These are phyloP conservation scores for Pogonocichla stellata DNA, from an alignment of 2,113 vertebrate genomes.

Conservation along the genomic window DNA sequence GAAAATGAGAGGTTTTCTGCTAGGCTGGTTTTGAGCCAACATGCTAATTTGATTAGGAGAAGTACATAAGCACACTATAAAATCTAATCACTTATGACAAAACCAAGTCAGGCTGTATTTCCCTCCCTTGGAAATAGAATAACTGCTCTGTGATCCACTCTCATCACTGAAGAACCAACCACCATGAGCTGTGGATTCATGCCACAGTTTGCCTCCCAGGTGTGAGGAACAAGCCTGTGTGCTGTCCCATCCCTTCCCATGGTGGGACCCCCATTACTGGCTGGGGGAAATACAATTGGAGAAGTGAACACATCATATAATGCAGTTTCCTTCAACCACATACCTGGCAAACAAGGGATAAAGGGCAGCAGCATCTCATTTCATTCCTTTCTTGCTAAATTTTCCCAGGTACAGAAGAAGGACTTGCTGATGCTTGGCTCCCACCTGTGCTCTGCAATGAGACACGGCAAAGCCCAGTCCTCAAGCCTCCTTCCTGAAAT, in stretches of 20 bases:
- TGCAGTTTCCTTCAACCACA: neutral
- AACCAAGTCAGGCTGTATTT: neutral
- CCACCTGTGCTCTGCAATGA: neutral
- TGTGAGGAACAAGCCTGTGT: neutral
- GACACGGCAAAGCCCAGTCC: neutral
- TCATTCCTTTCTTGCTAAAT: neutral
- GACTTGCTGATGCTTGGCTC: neutral
- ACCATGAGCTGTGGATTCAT: fast-evolving
- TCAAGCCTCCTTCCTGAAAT: neutral
- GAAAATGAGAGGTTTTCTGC: slow-evolving; percentile 34
- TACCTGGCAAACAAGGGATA: neutral
- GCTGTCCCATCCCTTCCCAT: neutral
- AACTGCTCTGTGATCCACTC: neutral
- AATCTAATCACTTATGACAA: neutral
- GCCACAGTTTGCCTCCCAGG: neutral
- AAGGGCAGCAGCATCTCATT: neutral
- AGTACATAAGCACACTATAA: neutral
- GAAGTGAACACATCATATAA: neutral
- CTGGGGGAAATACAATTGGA: fast-evolving
- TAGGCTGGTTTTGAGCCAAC: slow-evolving; percentile 14
- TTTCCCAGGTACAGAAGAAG: neutral
- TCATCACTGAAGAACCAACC: neutral
- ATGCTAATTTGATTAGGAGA: slow-evolving; percentile 13
- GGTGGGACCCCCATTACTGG: fast-evolving
- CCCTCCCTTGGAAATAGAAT: neutral